Evolutionary conservation across 2,888 invertebrate species (phyloP).

Genomic region (Meloe dianella): DNA sequence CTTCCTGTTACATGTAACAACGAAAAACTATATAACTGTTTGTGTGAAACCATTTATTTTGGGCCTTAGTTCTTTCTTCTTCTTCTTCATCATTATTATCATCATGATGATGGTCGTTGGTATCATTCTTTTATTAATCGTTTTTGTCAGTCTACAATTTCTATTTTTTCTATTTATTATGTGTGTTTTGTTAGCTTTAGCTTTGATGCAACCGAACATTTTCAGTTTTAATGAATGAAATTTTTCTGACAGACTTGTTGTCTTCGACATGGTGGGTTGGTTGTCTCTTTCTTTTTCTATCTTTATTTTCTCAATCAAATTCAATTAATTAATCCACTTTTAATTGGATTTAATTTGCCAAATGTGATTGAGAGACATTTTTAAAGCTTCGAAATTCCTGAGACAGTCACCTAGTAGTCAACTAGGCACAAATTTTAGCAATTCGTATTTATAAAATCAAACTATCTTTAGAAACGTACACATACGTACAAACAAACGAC

Average conservation of each 20-base stretch:
- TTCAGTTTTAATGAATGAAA: conserved; percentile 28
- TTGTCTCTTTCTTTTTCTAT: neutral
- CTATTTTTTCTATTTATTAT: conserved; percentile 5
- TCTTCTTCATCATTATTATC: neutral
- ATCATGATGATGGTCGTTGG: neutral
- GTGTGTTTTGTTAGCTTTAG: neutral
- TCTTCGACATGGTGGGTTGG: conserved; percentile 21
- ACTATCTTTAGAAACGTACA: conserved; percentile 10
- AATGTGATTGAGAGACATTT: neutral
- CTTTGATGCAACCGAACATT: conserved; percentile 31
- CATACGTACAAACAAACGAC: neutral
- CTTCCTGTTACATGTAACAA: conserved; percentile 44
- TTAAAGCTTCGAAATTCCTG: neutral
- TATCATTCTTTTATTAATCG: conserved; percentile 13
- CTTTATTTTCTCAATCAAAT: neutral
- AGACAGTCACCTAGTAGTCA: conserved; percentile 10
- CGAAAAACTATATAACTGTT: conserved; percentile 8
- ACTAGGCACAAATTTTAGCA: conserved; percentile 8
- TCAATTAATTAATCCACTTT: neutral
- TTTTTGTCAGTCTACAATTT: conserved; percentile 9
- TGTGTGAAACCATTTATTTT: conserved; percentile 11
- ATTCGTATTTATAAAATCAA: conserved; percentile 9
- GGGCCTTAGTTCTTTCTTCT: neutral
- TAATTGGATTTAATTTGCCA: neutral
- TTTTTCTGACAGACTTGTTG: conserved; percentile 9